Base-by-base conservation (phyloP, 2,113 vertebrate genomes). In the Macheiramphus alcinus region DNA sequence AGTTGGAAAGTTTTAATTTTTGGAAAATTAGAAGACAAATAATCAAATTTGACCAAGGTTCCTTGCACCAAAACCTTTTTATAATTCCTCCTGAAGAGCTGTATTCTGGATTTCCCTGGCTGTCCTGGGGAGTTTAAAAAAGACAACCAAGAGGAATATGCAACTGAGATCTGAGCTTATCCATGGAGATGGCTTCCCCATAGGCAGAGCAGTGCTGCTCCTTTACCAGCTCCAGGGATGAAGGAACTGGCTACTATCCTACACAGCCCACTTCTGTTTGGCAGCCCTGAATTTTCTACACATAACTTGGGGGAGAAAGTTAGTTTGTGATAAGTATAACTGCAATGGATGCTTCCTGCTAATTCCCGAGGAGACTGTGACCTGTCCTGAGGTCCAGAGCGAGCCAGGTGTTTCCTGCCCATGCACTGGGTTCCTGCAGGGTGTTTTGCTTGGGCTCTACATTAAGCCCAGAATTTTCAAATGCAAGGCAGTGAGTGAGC, bases 311-410 rank as follows among this genome's bases (percentile, higher is more conserved):
- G 18, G 18, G 13, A 62, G 19, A 25, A 86, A 34, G 25, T 56
- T n/a, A 12, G 27, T 34, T 26, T 48, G 36, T 1, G 6, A 53
- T n/a, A 34, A 2, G 2, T 42, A 0, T 4, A 75, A 40, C 47
- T 48, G 38, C 56, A 48, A 36, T 75, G 21, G 62, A 63, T 45
- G 52, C 27, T 58, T 75, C 82, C 32, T 45, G 67, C 72, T 65
- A 5, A 45, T 42, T 42, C 78, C 53, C 0, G 1, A 67, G 59
- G 53, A 72, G 25, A 38, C 48, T 55, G 23, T 19, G 78, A 34
- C 36, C 42, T 80, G 43, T 52, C 43, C 50, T 29, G 36, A 89
- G 32, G 59, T 31, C 40, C 65, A 32, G 59, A 85, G 52, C 0
- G 1, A 86, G 50, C 13, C 36, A 31, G 58, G 8, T 0, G 0